Evolutionary conservation across 2,113 vertebrate genomes (phyloP), one percentile per base, ranked within the genome.

Genomic region (Zosterops lateralis): DNA sequence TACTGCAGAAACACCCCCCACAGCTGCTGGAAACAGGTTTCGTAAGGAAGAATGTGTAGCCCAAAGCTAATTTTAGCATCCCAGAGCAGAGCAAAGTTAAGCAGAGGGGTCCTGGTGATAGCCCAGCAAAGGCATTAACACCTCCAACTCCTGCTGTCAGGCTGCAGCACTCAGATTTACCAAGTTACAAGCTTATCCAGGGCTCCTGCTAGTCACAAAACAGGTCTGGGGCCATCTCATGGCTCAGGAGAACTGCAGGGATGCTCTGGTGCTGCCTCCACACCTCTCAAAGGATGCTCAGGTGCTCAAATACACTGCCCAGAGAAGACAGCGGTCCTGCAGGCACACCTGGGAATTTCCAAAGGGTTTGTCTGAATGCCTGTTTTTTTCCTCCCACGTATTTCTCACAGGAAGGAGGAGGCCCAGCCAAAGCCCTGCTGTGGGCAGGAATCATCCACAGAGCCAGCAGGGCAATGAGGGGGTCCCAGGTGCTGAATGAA

Each of bases 11-110:
- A 95, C 62, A 73, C 82, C 65, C 62, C 82, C 54, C n/a, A 38
- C 44, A 70, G 84, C 70, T 89, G 82, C 84, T 66, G 58, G 51
- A 80, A 90, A 78, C 54, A 85, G 45, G 50, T 84, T 92, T 82
- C 89, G 32, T 91, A 95, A 92, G 80, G 80, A 86, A 89, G 66
- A 78, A 12, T 1, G 36, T 54, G 58, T 38, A 92, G 74, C 67
- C 79, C 88, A 84, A 82, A 61, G 64, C 91, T 95, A 93, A 96
- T 95, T 91, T 95, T 91, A 96, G 84, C 71, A 85, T 24, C 44
- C 47, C 1, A 2, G 64, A 71, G 64, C 89, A 87, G 47, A 58
- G 71, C 58, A 68, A 68, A 87, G 62, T 84, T 40, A 89, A 87
- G 75, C 71, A 73, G 78, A 85, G 78, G 93, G 91, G 93, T 76